Evolutionary conservation across 2,797 vertebrate genomes (phyloP), one percentile per base, ranked within the genome.

Genomic region (Acomys russatus): DNA sequence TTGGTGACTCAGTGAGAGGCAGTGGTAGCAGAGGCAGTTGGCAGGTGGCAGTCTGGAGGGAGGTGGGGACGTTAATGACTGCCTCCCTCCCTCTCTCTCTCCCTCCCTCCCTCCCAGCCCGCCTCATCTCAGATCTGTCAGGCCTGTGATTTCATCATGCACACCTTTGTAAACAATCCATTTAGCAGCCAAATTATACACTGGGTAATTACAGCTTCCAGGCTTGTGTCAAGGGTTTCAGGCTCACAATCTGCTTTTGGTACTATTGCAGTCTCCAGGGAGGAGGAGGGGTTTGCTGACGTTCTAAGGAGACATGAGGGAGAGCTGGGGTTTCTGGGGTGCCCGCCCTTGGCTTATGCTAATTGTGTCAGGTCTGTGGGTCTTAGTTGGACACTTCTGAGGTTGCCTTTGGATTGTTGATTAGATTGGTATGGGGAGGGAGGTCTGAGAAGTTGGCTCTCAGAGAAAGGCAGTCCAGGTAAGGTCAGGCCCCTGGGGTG

Each of bases 141-240:
- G 14, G 44, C 71, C 94, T 92, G 51, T 87, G 92, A 94, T 98
- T 97, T 97, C 87, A 56, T 23, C 85, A 92, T 22, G 44, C 4
- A 74, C 78, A 94, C 85, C 91, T 97, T 94, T 95, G 96, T 92
- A 97, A 98, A 96, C 88, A 95, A 79, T 91, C 92, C 85, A 14
- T 96, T 98, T 96, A 97, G 73, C 83, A 87, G 88, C 71, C 95
- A 91, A 95, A 96, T 96, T 95, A 97, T 85, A 91, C 0, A 0
- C 92, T 23, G 28, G 87, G 85, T 96, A 97, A 97, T 95, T 96
- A 97, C 23, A 96, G 73, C 96, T 98, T 93, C 92, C 94, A 96
- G 91, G 25, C 71, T 74, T 2, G 25, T 82, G 95, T 96, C 95
- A 96, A 95, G 94, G 96, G 54, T 97, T 95, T 94, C 97, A 56